Percentiles rank a stretch among this genome's conserved stretches.
These are phyloP conservation scores for Matsumyia berberina DNA, from an alignment of 2,888 invertebrate genomes.

Conservation along the genomic window DNA sequence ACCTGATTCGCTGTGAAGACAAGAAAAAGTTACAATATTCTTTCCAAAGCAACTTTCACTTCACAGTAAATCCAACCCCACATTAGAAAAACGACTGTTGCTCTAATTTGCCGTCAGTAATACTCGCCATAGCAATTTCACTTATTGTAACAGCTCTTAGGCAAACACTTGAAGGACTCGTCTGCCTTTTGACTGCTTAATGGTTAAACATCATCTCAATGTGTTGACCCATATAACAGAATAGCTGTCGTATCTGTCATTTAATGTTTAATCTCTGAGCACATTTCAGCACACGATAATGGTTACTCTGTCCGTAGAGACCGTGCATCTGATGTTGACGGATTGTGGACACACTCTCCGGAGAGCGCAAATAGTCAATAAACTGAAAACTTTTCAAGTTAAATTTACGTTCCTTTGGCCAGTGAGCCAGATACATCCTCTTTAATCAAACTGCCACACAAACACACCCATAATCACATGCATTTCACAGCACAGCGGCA, in stretches of 20 bases:
- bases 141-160: slow-evolving; percentile 9
- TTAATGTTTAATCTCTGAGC: slow-evolving; percentile 17
- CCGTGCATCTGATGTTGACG: slow-evolving; percentile 1
- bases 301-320: not conserved
- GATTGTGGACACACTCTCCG: not conserved
- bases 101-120: not conserved
- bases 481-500: slow-evolving; percentile 1
- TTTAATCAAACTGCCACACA: slow-evolving; percentile 22
- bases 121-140: slow-evolving; percentile 20
- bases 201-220: slow-evolving; percentile 43
- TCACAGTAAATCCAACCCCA: too few species aligned
- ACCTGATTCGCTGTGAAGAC: too few species aligned
- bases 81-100: not conserved
- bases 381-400: slow-evolving; percentile 7
- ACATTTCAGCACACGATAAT: not conserved
- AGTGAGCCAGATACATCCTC: not conserved
- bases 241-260: slow-evolving; percentile 39
- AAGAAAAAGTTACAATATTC: too few species aligned
- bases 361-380: too few species aligned
- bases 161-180: slow-evolving; percentile 16
- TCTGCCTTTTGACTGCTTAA: slow-evolving; percentile 38
- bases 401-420: not conserved
- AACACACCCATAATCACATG: too few species aligned
- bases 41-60: too few species aligned
- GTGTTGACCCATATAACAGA: slow-evolving; percentile 51